These are phyloP conservation scores for Metalampra italica DNA, from an alignment of 2,888 invertebrate genomes.

Conservation along the genomic window DNA sequence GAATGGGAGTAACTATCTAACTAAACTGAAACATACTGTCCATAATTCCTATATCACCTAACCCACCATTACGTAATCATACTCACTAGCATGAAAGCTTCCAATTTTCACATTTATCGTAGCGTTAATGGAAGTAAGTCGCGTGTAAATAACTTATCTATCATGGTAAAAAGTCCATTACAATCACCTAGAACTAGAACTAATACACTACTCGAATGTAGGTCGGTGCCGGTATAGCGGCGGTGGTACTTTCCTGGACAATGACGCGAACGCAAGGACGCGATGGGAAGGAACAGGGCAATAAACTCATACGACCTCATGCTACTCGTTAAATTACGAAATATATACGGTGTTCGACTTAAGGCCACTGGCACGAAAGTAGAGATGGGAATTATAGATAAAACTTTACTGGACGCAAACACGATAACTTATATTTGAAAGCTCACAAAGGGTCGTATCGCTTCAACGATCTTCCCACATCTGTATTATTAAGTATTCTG, in stretches of 20 bases:
- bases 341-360: neutral
- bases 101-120: neutral
- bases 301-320: constrained; percentile 7
- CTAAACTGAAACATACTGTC: neutral
- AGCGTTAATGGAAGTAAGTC: neutral
- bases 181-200: neutral
- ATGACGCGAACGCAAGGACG: constrained; percentile 1
- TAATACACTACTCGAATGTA: neutral
- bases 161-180: neutral
- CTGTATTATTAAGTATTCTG: too few species aligned
- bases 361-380: neutral
- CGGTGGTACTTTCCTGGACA: constrained; percentile 1
- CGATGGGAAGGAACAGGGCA: constrained; percentile 6
- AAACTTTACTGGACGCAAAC: too few species aligned
- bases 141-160: neutral
- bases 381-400: too few species aligned
- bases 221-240: neutral
- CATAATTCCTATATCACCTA: neutral
- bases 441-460: too few species aligned
- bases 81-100: neutral
- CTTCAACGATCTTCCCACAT: too few species aligned
- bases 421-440: too few species aligned
- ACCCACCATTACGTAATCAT: too few species aligned
- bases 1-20: neutral
- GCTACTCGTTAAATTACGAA: neutral